phyloP scores from a whole-genome alignment of 2,888 invertebrate genomes.

The Epirrita christyi region DNA sequence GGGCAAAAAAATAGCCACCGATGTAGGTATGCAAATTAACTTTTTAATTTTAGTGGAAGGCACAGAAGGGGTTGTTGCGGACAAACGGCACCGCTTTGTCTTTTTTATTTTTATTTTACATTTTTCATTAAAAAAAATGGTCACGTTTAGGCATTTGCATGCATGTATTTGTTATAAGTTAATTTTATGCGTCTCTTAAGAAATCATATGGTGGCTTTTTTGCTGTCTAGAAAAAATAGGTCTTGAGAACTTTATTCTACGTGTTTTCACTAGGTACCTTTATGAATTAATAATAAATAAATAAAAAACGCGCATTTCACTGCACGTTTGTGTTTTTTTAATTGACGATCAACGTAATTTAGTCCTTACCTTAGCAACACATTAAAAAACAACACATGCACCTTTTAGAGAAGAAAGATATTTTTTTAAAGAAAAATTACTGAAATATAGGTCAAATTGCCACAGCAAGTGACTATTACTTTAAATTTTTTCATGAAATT shows the following conservation, averaged over 20 bases:
- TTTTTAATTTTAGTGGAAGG: conserved; percentile 46
- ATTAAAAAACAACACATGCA: too few relatives aligned
- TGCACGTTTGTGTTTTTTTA: too few relatives aligned
- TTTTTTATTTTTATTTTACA: conserved; percentile 48
- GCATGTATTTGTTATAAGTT: conserved; percentile 56
- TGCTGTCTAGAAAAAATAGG: conserved; percentile 46
- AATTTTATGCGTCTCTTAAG: conserved; percentile 78
- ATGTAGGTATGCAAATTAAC: conserved; percentile 75
- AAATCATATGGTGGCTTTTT: conserved; percentile 54
- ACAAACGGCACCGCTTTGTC: conserved; percentile 56
- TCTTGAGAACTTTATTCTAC: conserved; percentile 38
- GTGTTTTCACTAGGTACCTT: conserved; percentile 23
- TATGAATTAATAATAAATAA: too few relatives aligned
- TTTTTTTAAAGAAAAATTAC: too few relatives aligned
- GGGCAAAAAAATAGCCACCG: conserved; percentile 75
- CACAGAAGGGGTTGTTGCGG: conserved; percentile 61
- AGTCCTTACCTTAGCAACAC: too few relatives aligned
- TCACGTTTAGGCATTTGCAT: conserved; percentile 72
- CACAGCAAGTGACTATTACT: too few relatives aligned
- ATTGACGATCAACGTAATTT: too few relatives aligned
- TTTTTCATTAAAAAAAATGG: conserved; percentile 68
- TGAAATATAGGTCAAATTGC: too few relatives aligned
- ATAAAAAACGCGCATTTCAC: too few relatives aligned
- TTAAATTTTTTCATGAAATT: too few relatives aligned
- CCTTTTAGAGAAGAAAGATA: too few relatives aligned